Evolutionary conservation across 2,888 invertebrate species (phyloP), one percentile per base, ranked within the genome.

Genomic region (Lasioglossum leucozonium): DNA sequence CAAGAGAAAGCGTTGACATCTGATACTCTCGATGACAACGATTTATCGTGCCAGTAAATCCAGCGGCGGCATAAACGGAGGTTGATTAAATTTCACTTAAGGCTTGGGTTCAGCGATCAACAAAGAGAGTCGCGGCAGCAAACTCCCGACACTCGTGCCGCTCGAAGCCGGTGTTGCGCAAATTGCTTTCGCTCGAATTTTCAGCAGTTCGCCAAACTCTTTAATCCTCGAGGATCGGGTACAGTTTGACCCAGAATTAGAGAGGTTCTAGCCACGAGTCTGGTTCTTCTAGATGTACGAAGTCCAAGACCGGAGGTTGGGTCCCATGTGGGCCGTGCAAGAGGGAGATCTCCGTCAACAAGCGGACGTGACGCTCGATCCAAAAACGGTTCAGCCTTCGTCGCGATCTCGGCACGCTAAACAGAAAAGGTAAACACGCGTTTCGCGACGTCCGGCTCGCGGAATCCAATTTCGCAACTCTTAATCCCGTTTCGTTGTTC

Each of bases 391-490:
- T 22, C 37, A 8, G 4, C 11, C 10, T 22, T 37, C 8, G 8
- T 22, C 22, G 18, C 22, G 37, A 67, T 34, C 4, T 11, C 22
- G 10, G 10, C 37, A 22, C 13, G 13, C 26, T 6, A 37, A 67
- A 18, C 67, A 37, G 34, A 22, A n/a, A n/a, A n/a, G n/a, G n/a
- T n/a, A n/a, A n/a, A n/a, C n/a, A n/a, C n/a, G n/a, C n/a, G n/a
- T n/a, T n/a, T n/a, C n/a, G n/a, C n/a, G n/a, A n/a, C n/a, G n/a
- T 58, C 65, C 22, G 22, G 3, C 22, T 65, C 65, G n/a, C 22
- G 26, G 30, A 69, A 26, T 69, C 6, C 26, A 71, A 69, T 83
- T 83, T 67, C 2, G 30, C 75, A 78, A 42, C 55, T 62, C 44
- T 37, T 30, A 16, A 65, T 58, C 55, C 22, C 73, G 72, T 62